Conservation (phyloP, 2,797 vertebrate genomes). For the Falco rusticolus region DNA sequence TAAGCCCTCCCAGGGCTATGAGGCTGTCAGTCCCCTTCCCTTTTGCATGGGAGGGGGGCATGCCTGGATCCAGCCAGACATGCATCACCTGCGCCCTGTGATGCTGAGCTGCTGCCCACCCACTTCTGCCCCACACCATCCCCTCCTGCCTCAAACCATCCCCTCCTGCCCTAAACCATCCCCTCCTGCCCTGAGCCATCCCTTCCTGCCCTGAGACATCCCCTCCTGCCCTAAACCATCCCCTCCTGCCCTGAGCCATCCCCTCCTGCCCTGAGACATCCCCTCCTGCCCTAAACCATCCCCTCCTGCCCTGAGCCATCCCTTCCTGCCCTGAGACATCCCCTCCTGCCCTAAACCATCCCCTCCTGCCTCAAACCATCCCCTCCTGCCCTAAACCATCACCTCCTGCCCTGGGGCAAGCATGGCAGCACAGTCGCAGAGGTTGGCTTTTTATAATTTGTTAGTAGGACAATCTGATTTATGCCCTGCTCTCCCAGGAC, state of each 20-base stretch:
- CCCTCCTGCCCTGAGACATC: background rate
- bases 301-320: background rate
- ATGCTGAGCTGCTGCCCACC: background rate
- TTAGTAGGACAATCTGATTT: constrained; percentile 21
- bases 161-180: background rate
- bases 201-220: background rate
- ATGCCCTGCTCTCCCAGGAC: background rate
- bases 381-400: background rate
- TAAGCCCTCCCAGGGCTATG: background rate
- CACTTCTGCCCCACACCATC: too few relatives aligned
- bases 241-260: too few relatives aligned
- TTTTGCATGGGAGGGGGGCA: background rate
- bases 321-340: background rate
- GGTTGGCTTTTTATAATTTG: constrained; percentile 7
- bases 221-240: background rate
- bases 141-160: background rate
- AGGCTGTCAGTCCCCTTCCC: background rate
- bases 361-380: background rate
- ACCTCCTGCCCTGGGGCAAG: background rate
- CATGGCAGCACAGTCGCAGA: background rate
- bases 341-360: background rate
- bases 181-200: too few relatives aligned
- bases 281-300: too few relatives aligned
- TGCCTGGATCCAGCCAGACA: background rate
- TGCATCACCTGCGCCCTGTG: background rate